Conservation (phyloP, 1,140 invertebrate genomes). For the Daktulosphaira vitifoliae region DNA sequence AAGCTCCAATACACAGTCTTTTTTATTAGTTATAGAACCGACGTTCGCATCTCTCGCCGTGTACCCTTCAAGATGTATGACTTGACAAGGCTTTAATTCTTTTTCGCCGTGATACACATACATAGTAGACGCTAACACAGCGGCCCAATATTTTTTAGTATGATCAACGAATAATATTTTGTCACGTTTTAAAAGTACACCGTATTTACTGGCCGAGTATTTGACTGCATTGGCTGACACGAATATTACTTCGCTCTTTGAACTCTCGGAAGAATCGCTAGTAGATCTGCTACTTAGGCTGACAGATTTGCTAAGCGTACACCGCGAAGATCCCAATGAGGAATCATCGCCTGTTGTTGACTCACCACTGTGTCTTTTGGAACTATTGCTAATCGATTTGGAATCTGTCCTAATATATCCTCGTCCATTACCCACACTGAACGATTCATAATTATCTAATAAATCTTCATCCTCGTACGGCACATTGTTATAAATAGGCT, state of each 20-base stretch:
- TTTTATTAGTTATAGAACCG: background rate
- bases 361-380: background rate
- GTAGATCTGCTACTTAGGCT: conserved; percentile 12
- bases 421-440: background rate
- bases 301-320: background rate
- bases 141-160: conserved; percentile 36
- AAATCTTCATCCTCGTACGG: conserved; percentile 21
- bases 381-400: no score
- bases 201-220: conserved; percentile 37
- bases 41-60: conserved; percentile 33
- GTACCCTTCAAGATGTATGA: conserved; percentile 35
- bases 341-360: background rate
- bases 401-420: no score
- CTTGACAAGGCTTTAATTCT: conserved; percentile 32
- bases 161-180: conserved; percentile 37
- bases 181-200: conserved; percentile 33
- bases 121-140: conserved; percentile 33
- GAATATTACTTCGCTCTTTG: conserved; percentile 30
- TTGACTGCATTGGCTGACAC: conserved; percentile 36
- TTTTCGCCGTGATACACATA: conserved; percentile 35
- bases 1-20: conserved; percentile 36
- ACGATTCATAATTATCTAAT: conserved; percentile 3
- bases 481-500: conserved; percentile 25
- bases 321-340: background rate
- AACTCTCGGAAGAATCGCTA: conserved; percentile 27